Evolutionary conservation across 1,140 invertebrate species (phyloP).

Genomic region (Scaptodrosophila lebanonensis): DNA sequence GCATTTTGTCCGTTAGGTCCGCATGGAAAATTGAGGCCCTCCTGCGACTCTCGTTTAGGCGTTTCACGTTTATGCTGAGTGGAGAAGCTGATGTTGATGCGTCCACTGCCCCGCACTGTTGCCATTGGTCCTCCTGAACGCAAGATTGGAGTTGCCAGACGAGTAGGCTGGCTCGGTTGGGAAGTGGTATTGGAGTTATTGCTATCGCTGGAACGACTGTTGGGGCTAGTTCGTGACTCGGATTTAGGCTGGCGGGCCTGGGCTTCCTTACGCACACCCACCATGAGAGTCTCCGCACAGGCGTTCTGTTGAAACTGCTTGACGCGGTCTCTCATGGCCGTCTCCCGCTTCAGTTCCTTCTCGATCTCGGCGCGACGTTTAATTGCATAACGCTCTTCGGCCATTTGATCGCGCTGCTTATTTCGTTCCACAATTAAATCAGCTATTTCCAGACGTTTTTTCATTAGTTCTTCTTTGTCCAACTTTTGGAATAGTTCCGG

Average conservation of each 20-base stretch:
- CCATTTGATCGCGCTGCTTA: slow-evolving; percentile 65
- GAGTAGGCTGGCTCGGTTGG: not conserved
- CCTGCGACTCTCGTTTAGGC: slow-evolving; percentile 68
- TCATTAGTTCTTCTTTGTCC: slow-evolving; percentile 51
- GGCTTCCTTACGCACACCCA: slow-evolving; percentile 60
- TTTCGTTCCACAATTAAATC: slow-evolving; percentile 69
- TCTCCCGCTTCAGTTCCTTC: slow-evolving; percentile 64
- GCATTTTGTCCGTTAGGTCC: no score
- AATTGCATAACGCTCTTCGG: slow-evolving; percentile 58
- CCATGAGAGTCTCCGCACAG: slow-evolving; percentile 58
- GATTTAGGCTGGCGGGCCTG: slow-evolving; percentile 22
- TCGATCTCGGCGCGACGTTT: slow-evolving; percentile 64
- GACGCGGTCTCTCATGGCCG: slow-evolving; percentile 62
- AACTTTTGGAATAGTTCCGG: slow-evolving; percentile 69
- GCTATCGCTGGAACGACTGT: slow-evolving; percentile 5
- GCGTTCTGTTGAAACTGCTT: slow-evolving; percentile 65
- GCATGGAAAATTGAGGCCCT: no score
- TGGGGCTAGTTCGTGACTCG: slow-evolving; percentile 12
- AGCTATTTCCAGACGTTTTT: slow-evolving; percentile 66
- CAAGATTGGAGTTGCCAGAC: slow-evolving; percentile 51
- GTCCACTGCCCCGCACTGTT: slow-evolving; percentile 47
- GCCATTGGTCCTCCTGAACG: slow-evolving; percentile 45
- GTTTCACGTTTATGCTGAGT: slow-evolving; percentile 49
- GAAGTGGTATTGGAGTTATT: not conserved
- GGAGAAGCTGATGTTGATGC: slow-evolving; percentile 59